phyloP scores from a whole-genome alignment of 2,888 invertebrate genomes.

The Campoplex nolae region DNA sequence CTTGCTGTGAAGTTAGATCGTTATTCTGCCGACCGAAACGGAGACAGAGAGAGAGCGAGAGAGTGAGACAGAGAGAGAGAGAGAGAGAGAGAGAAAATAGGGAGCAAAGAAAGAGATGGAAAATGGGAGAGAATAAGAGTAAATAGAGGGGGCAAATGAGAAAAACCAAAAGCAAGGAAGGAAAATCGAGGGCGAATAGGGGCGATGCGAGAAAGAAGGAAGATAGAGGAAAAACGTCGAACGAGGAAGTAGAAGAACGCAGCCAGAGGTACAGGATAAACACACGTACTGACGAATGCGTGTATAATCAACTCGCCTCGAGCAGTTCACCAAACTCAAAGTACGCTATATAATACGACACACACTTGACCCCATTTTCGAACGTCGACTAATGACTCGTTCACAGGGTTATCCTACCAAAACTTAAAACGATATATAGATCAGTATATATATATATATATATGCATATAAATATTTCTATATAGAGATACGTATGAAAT shows the following conservation, averaged over 20 bases:
- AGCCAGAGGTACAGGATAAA: slow-evolving; percentile 22
- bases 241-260: slow-evolving; percentile 18
- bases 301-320: slow-evolving; percentile 66
- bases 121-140: neutral
- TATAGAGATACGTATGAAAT: neutral
- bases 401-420: slow-evolving; percentile 56
- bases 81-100: neutral
- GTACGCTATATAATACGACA: slow-evolving; percentile 37
- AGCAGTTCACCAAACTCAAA: slow-evolving; percentile 59
- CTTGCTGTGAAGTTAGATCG: slow-evolving; percentile 48
- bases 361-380: slow-evolving; percentile 76
- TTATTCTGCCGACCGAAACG: slow-evolving; percentile 22
- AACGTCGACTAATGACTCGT: slow-evolving; percentile 73
- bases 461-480: neutral
- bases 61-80: slow-evolving; percentile 31
- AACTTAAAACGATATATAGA: neutral
- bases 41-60: slow-evolving; percentile 22
- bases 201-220: neutral
- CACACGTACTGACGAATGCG: slow-evolving; percentile 49
- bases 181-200: neutral
- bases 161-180: neutral
- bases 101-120: slow-evolving; percentile 3
- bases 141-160: neutral
- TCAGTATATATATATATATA: neutral
- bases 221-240: slow-evolving; percentile 39